Evolutionary conservation across 2,113 vertebrate genomes (phyloP), one percentile per base, ranked within the genome.

Genomic region (Callorhinus ursinus): DNA sequence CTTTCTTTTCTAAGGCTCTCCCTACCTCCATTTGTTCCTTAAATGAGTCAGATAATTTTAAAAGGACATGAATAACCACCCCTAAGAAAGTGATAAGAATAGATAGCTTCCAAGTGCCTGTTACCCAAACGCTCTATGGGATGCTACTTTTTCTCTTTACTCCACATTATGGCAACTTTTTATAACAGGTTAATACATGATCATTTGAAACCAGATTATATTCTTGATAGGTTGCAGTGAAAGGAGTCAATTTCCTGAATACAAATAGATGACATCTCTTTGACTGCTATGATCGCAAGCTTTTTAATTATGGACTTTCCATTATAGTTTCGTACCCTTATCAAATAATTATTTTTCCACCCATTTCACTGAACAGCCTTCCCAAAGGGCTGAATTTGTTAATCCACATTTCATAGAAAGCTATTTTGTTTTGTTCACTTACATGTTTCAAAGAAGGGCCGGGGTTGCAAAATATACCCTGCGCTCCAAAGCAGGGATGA

Each of bases 311-410:
- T 84, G n/a, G 13, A 74, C 9, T 87, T 74, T 39, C 97, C 51
- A 88, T 76, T 95, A n/a, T n/a, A 53, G 33, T 59, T 96, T 79
- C 76, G 13, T 14, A 59, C 19, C 46, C 69, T 97, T 96, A 92
- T 88, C 80, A 97, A 96, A 95, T 97, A 97, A 97, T 96, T 96
- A 79, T 96, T 96, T 91, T 87, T 26, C 42, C 42, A 72, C 42
- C 14, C 67, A 28, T 95, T 95, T 96, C 74, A 87, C 77, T 57
- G 33, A 96, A 36, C 16, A 96, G 26, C 19, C 76, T 72, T 92
- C 76, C 65, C 51, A 95, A 88, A 96, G 18, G 28, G 79, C 8
- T 79, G 49, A 83, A 51, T 85, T 79, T 91, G 33, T 89, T 95
- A 86, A 90, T 83, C 26, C 14, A 69, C 57, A 26, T 53, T 94